Base-by-base conservation (phyloP, 1,140 invertebrate species). In the Phenacoccus solenopsis region DNA sequence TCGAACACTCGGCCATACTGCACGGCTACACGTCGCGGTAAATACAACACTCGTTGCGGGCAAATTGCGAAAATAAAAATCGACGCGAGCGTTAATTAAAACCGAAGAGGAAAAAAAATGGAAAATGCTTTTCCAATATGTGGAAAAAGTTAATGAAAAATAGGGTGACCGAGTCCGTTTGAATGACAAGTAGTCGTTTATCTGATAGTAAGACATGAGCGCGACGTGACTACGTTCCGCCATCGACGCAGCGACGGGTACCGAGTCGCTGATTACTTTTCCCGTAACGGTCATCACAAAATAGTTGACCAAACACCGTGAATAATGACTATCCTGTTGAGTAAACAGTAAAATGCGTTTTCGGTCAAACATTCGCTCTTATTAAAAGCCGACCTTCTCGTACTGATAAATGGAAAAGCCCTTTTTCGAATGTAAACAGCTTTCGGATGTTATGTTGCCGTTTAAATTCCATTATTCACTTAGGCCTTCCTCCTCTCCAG, bases 101-200 rank as follows among this genome's bases (percentile, higher is more conserved):
- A n/a, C n/a, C n/a, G n/a, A n/a, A n/a, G n/a, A n/a, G n/a, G 12
- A 16, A n/a, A 49, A 49, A 49, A n/a, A 49, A 49, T 9, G n/a
- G n/a, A n/a, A n/a, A n/a, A n/a, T n/a, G n/a, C n/a, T n/a, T n/a
- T 49, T 49, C 38, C 38, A 9, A 5, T 32, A 32, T 5, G 16
- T 49, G 38, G 38, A 49, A 49, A 49, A 49, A 49, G 38, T 49
- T 49, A 49, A 49, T 49, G 38, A 49, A 49, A 49, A 49, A 49
- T 49, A 49, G 38, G 38, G 38, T 49, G 38, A 49, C 38, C 38
- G 38, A 49, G 38, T 49, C 12, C 12, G 3, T 49, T 16, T 49
- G 38, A 49, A 49, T 49, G 38, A 49, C 38, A 49, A 49, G 38
- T 49, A 49, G 38, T 49, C 30, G 13, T 32, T 32, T n/a, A n/a